phyloP scores from a whole-genome alignment of 2,113 vertebrate species.

The Vidua macroura region DNA sequence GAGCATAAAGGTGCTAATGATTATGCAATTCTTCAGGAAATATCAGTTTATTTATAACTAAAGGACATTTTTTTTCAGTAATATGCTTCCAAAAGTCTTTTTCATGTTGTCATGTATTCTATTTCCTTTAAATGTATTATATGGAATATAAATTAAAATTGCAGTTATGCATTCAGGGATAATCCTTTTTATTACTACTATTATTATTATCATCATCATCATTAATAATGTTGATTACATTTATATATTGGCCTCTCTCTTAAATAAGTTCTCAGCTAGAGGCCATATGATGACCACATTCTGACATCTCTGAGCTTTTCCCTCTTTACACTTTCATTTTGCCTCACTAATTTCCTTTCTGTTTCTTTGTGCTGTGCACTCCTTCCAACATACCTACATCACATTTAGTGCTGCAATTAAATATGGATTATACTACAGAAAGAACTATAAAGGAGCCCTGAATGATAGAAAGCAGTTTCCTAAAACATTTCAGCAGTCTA shows the following conservation, averaged over 20 bases:
- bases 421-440: not conserved
- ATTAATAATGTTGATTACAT: not conserved
- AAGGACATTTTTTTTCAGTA: not conserved
- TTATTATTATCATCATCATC: not conserved
- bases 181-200: not conserved
- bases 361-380: not conserved
- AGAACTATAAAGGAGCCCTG: not conserved
- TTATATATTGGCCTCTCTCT: not conserved
- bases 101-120: not conserved
- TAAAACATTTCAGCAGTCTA: not conserved
- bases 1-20: not conserved
- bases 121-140: not conserved
- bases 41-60: not conserved
- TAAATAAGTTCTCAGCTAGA: not conserved
- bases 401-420: not conserved
- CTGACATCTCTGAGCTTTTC: not conserved
- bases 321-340: not conserved
- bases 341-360: not conserved
- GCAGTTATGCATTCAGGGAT: not conserved
- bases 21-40: not conserved
- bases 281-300: not conserved
- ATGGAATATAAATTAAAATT: not conserved
- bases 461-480: not conserved
- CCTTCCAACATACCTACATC: not conserved
- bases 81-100: not conserved